These are phyloP conservation scores for Sebastes dallii DNA, from an alignment of 2,797 vertebrate genomes.

Conservation along the genomic window DNA sequence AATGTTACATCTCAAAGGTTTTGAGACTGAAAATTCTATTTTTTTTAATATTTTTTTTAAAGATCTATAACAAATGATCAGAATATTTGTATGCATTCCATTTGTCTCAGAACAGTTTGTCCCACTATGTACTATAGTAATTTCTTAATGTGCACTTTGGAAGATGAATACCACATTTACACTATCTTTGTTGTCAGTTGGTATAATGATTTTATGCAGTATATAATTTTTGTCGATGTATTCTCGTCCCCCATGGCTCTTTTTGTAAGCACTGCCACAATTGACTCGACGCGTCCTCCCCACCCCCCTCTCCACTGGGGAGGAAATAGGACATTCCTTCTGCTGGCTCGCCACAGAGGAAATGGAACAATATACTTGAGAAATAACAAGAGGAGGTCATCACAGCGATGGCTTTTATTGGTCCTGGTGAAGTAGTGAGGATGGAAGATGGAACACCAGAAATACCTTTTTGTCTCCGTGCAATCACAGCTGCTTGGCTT, in stretches of 20 bases:
- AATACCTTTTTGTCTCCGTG: slow-evolving; percentile 3
- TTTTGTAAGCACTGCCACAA: slow-evolving; percentile 6
- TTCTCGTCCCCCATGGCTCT: neutral
- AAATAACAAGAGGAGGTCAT: slow-evolving; percentile 47
- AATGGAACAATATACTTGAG: slow-evolving; percentile 60
- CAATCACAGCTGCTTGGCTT: neutral
- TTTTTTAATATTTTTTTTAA: too few relatives aligned
- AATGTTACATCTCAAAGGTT: neutral
- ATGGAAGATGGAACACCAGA: neutral
- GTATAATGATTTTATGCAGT: neutral
- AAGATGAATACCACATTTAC: neutral
- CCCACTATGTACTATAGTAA: neutral
- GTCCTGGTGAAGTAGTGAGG: slow-evolving; percentile 4
- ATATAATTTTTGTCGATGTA: neutral
- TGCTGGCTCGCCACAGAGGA: slow-evolving; percentile 50
- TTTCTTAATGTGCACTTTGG: neutral
- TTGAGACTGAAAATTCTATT: neutral
- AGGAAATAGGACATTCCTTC: slow-evolving; percentile 66
- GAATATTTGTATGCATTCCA: neutral
- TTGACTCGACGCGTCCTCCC: neutral
- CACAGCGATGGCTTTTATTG: slow-evolving; percentile 29
- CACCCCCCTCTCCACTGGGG: neutral
- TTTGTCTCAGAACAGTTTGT: neutral
- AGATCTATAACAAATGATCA: neutral
- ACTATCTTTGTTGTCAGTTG: neutral